Percentiles rank a stretch among this genome's conserved stretches.
Conservation (phyloP, 2,797 vertebrate genomes). For the Sphenodon punctatus region DNA sequence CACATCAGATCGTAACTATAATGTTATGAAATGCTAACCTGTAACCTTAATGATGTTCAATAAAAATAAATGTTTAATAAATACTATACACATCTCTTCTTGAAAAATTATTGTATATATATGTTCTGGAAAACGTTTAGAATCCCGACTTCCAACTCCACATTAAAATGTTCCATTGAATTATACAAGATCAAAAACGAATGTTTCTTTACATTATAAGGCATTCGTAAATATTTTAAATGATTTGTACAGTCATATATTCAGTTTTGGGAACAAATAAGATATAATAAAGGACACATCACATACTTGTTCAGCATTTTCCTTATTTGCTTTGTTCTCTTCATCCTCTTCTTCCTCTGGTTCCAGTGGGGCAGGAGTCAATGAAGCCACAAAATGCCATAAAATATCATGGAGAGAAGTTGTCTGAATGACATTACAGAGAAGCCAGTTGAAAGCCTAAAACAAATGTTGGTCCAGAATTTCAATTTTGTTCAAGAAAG, state of each 20-base stretch:
- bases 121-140: too few relatives aligned
- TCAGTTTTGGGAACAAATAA: not conserved
- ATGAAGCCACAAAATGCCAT: conserved; percentile 98
- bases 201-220: not conserved
- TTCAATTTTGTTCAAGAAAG: not conserved
- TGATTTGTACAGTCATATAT: not conserved
- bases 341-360: conserved; percentile 97
- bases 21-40: not conserved
- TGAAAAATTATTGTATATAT: too few relatives aligned
- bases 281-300: not conserved
- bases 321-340: conserved; percentile 95
- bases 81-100: not conserved
- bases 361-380: conserved; percentile 93
- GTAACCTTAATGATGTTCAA: not conserved
- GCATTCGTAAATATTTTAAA: not conserved
- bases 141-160: not conserved
- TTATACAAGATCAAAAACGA: not conserved
- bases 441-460: conserved; percentile 98
- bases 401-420: conserved; percentile 98
- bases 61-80: not conserved
- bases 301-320: conserved; percentile 90
- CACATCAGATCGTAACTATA: too few relatives aligned
- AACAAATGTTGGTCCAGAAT: not conserved
- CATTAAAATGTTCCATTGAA: not conserved
- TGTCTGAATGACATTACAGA: conserved; percentile 99